These are phyloP conservation scores for Chiridota heheva DNA, from an alignment of 35 echinoderm and acorn worm genomes.

Conservation along the genomic window DNA sequence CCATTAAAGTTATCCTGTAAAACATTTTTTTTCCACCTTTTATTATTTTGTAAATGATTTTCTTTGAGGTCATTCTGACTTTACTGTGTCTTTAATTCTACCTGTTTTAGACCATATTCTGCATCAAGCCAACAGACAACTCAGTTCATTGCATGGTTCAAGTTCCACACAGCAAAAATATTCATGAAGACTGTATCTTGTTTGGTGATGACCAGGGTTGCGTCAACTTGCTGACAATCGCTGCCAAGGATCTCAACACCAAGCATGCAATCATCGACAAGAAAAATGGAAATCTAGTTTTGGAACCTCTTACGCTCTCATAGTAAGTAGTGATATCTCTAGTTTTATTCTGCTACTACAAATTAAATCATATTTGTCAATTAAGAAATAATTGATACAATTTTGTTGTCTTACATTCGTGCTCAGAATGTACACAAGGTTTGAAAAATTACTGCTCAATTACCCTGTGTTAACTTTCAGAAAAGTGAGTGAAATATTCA, in stretches of 20 bases:
- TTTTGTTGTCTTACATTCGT: too few species aligned
- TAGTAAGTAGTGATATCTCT: too few species aligned
- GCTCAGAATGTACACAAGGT: too few species aligned
- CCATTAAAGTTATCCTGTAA: too few species aligned
- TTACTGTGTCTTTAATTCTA: too few species aligned
- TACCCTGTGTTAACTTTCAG: too few species aligned
- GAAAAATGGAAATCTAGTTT: conserved; percentile 71
- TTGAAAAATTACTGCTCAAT: too few species aligned
- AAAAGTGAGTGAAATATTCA: too few species aligned
- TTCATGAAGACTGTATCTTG: conserved; percentile 89
- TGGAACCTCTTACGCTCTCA: conserved; percentile 81
- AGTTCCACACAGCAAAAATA: conserved; percentile 78
- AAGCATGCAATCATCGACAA: conserved; percentile 93
- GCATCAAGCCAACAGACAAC: conserved; percentile 93
- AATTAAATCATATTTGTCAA: background rate
- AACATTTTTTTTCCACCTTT: too few species aligned
- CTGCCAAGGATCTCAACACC: conserved; percentile 97
- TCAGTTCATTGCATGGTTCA: conserved; percentile 94
- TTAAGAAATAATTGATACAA: background rate
- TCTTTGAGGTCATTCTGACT: too few species aligned
- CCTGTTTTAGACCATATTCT: conserved; percentile 86
- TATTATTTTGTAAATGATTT: too few species aligned
- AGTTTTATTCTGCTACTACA: background rate
- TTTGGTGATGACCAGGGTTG: conserved; percentile 94
- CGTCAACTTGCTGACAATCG: conserved; percentile 81